phyloP scores from a whole-genome alignment of 1,140 invertebrate genomes.

The Gonatopus flavifemur region DNA sequence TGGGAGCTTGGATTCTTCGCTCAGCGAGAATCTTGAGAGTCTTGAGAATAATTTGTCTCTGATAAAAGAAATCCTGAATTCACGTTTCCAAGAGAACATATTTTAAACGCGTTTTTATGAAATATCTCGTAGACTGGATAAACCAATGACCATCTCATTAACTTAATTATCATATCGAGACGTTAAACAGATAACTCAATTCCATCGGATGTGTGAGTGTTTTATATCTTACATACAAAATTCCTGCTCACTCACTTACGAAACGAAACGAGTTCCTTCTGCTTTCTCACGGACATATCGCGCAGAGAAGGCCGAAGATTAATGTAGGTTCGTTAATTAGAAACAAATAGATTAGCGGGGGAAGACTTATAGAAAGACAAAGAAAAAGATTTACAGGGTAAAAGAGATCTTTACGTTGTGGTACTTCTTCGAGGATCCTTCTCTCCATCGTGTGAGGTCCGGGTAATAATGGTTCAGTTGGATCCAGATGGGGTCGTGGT shows the following conservation, averaged over 20 bases:
- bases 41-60: no score
- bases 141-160: no score
- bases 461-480: no score
- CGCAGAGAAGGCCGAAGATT: constrained; percentile 40
- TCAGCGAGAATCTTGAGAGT: no score
- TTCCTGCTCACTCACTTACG: background rate
- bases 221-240: constrained; percentile 21
- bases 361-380: background rate
- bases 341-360: constrained; percentile 44
- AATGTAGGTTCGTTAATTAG: constrained; percentile 54
- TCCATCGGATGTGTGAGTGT: background rate
- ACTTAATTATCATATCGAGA: no score
- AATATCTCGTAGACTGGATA: no score
- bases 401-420: constrained; percentile 5
- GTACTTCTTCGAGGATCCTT: constrained; percentile 7
- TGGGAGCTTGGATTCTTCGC: no score
- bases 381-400: constrained; percentile 1
- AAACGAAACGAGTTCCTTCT: constrained; percentile 31
- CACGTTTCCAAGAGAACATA: no score
- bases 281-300: constrained; percentile 26
- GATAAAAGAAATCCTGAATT: no score
- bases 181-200: no score
- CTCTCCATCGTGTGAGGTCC: background rate
- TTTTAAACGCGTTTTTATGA: no score
- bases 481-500: no score